These are phyloP conservation scores for Amblyopsis hoosieri DNA, from an alignment of 2,797 vertebrate genomes.

Conservation along the genomic window DNA sequence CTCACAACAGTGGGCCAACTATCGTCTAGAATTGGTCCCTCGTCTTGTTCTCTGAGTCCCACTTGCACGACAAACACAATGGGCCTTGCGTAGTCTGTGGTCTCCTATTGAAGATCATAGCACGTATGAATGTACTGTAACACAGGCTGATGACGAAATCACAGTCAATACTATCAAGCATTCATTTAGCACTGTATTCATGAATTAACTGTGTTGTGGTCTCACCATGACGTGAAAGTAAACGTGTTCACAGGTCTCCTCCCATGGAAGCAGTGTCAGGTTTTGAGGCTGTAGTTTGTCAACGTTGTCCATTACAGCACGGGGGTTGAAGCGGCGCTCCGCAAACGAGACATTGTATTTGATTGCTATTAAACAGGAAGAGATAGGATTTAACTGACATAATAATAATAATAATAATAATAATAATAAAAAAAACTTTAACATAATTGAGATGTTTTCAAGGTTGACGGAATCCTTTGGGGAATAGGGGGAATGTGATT, in stretches of 20 bases:
- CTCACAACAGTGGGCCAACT: slow-evolving; percentile 87
- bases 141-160: no score
- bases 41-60: slow-evolving; percentile 76
- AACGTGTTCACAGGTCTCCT: slow-evolving; percentile 83
- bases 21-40: slow-evolving; percentile 85
- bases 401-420: not conserved
- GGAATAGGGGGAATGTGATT: slow-evolving; percentile 6
- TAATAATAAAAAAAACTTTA: not conserved
- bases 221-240: slow-evolving; percentile 95
- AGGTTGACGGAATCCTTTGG: slow-evolving; percentile 6
- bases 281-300: slow-evolving; percentile 76
- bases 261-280: slow-evolving; percentile 72
- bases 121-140: slow-evolving; percentile 13
- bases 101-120: slow-evolving; percentile 79
- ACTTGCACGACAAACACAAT: slow-evolving; percentile 88
- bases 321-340: slow-evolving; percentile 89
- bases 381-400: not conserved
- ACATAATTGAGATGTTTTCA: slow-evolving; percentile 3
- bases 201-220: no score
- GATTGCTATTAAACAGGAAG: slow-evolving; percentile 57
- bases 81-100: slow-evolving; percentile 91
- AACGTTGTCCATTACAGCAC: slow-evolving; percentile 87
- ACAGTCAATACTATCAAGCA: slow-evolving; percentile 1
- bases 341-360: slow-evolving; percentile 86
- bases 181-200: no score